Evolutionary conservation across 2,113 vertebrate species (phyloP).

Genomic region (Brachirus orientalis): DNA sequence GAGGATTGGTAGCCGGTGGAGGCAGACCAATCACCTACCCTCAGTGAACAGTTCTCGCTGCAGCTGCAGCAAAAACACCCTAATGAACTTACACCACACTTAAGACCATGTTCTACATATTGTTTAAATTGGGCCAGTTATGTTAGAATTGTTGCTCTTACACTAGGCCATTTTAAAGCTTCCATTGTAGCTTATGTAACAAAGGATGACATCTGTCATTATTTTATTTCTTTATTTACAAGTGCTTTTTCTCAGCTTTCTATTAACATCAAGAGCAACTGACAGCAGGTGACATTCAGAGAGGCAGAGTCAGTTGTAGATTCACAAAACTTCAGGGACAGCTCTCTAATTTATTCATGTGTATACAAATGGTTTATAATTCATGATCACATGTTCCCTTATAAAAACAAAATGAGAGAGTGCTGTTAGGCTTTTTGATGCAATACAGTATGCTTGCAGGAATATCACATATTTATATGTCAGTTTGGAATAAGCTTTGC

Average conservation of each 20-base stretch:
- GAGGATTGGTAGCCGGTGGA: no score
- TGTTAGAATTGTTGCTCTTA: no score
- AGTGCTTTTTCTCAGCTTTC: neutral
- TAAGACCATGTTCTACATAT: no score
- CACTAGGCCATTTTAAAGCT: no score
- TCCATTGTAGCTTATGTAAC: no score
- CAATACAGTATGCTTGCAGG: neutral
- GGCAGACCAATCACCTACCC: no score
- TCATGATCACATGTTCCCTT: conserved; percentile 26
- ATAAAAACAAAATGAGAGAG: conserved; percentile 33
- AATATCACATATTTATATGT: conserved; percentile 4
- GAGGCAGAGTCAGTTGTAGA: conserved; percentile 3
- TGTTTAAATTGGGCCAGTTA: no score
- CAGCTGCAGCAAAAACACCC: no score
- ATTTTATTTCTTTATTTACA: neutral
- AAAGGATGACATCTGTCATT: no score
- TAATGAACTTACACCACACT: no score
- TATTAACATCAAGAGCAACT: conserved; percentile 1
- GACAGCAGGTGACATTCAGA: conserved; percentile 4
- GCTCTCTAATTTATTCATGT: conserved; percentile 38
- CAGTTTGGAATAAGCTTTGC: no score
- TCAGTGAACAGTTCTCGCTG: no score
- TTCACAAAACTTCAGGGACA: conserved; percentile 9
- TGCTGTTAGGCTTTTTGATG: neutral
- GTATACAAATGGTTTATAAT: conserved; percentile 34